Evolutionary conservation across 2,888 invertebrate species (phyloP).

Genomic region (Augiades crinisus): DNA sequence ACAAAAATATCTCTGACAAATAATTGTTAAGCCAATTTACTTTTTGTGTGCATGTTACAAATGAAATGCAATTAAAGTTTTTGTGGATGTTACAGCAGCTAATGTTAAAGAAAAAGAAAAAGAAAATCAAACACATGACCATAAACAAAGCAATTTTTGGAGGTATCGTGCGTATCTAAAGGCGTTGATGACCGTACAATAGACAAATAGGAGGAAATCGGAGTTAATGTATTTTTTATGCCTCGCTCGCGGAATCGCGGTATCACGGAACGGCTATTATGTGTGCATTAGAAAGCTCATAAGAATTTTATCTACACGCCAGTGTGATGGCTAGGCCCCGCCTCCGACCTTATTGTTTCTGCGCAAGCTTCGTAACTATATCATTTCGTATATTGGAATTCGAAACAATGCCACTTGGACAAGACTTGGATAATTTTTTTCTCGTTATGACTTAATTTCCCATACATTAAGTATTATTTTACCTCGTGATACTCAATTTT

Average conservation of each 20-base stretch:
- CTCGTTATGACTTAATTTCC: too few relatives aligned
- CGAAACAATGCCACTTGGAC: background rate
- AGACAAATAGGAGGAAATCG: conserved; percentile 20
- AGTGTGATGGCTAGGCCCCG: background rate
- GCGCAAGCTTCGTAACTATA: background rate
- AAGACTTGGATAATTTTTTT: background rate
- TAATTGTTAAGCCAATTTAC: background rate
- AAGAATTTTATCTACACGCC: conserved; percentile 13
- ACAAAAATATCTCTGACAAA: background rate
- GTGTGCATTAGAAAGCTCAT: conserved; percentile 24
- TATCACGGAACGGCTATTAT: conserved; percentile 26
- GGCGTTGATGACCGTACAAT: conserved; percentile 13
- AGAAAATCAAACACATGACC: background rate
- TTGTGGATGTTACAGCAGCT: background rate
- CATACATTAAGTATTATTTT: too few relatives aligned
- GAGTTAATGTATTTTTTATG: conserved; percentile 21
- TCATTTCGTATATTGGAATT: background rate
- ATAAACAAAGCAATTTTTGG: conserved; percentile 10
- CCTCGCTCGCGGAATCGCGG: conserved; percentile 18
- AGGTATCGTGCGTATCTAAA: conserved; percentile 11
- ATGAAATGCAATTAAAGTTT: background rate
- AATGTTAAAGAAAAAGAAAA: background rate
- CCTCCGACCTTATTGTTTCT: background rate
- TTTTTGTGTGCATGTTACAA: background rate
- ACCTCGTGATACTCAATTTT: too few relatives aligned